These are phyloP conservation scores for Chionis minor DNA, from an alignment of 2,113 vertebrate genomes.

Conservation along the genomic window DNA sequence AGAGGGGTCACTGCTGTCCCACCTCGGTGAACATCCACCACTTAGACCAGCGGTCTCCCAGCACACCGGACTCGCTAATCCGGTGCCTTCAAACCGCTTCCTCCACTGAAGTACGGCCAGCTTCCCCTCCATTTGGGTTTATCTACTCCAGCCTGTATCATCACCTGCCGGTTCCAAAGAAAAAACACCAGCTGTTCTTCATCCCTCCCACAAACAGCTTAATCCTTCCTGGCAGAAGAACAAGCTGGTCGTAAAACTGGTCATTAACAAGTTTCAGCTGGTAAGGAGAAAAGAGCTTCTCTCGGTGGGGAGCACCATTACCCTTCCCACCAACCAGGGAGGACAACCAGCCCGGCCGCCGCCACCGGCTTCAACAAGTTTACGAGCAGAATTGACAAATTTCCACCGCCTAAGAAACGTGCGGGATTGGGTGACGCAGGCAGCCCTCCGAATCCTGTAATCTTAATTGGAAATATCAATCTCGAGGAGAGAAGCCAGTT, in stretches of 20 bases:
- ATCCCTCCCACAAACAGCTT: conserved; percentile 42
- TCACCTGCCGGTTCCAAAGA: background rate
- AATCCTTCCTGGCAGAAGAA: conserved; percentile 49
- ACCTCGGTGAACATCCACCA: background rate
- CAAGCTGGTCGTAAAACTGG: background rate
- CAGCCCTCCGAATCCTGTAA: background rate
- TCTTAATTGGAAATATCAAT: background rate
- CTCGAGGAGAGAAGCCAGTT: background rate
- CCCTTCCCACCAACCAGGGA: accelerated
- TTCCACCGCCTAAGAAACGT: accelerated
- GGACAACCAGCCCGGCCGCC: background rate
- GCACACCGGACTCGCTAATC: background rate
- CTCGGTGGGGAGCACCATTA: background rate
- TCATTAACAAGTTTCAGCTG: background rate
- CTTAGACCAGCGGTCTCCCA: background rate
- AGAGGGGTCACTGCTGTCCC: background rate
- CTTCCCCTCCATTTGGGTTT: background rate
- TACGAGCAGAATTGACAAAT: accelerated
- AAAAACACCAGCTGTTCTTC: conserved; percentile 48
- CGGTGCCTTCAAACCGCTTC: background rate
- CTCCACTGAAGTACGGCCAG: background rate
- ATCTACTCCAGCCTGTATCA: background rate
- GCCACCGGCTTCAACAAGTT: background rate
- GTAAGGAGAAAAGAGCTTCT: background rate
- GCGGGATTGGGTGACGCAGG: accelerated